Base-by-base conservation (phyloP, 2,113 vertebrate species). In the Ochotona princeps region DNA sequence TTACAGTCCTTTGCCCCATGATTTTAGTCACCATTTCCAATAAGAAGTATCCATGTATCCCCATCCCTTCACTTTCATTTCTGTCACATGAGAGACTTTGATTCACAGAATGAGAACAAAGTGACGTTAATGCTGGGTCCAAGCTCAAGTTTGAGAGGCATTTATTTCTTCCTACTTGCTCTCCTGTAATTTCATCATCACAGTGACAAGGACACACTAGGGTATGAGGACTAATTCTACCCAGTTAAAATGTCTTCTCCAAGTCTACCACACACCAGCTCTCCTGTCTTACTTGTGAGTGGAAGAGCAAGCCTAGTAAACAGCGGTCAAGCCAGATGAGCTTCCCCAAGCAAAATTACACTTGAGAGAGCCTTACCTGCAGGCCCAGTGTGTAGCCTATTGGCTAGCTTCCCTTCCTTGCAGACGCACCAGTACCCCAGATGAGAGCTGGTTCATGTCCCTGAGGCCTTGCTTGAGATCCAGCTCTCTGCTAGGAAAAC, bases 151-250 rank as follows among this genome's bases (percentile, higher is more conserved):
- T 61, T 78, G 12, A 78, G 57, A 73, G 35, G 5, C 18, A 66
- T 7, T 23, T 44, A n/a, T 9, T 28, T 10, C 20, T 66, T 90
- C 49, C 35, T 51, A 49, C 12, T 72, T 78, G 63, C 12, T 35
- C 5, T 79, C 12, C 44, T 13, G 0, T 15, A 57, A 32, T 21
- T 57, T 78, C 3, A 2, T 35, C 47, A 26, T 35, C n/a, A 57
- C 8, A 72, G 5, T 20, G 28, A 78, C 32, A 54, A 72, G 49
- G 13, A 8, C 32, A 47, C 5, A 12, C 5, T 32, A 28, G 30
- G 49, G 1, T 18, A 35, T 8, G 9, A 2, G 15, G 35, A 6
- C 17, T 30, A 25, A 9, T 0, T 1, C 4, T 57, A 30, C 20
- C 30, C 23, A 10, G 1, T 20, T 63, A 13, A 65, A 3, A 26